Conservation (phyloP, 2,113 vertebrate species). For the Ciconia stormi region DNA sequence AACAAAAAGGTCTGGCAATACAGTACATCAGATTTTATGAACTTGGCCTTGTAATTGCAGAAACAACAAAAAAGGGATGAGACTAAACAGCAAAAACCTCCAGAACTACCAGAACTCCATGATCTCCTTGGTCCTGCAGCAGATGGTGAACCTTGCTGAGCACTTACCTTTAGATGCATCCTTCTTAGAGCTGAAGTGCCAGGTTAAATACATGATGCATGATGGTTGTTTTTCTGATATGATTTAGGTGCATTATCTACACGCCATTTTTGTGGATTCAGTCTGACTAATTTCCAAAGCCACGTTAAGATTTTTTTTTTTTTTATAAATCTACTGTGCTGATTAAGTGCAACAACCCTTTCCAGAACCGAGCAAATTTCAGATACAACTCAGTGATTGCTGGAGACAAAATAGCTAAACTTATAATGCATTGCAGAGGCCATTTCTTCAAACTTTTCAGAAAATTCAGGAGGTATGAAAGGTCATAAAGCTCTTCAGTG, state of each 20-base stretch:
- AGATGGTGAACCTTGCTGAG: not conserved
- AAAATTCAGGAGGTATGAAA: not conserved
- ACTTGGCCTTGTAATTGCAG: not conserved
- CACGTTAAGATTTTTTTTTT: fast-evolving
- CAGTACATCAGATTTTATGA: not conserved
- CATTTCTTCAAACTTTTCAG: not conserved
- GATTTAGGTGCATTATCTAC: not conserved
- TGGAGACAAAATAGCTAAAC: not conserved
- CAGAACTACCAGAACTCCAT: not conserved
- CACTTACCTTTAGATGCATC: not conserved
- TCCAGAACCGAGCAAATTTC: not conserved
- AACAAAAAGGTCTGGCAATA: not conserved
- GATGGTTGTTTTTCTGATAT: not conserved
- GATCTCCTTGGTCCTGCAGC: not conserved
- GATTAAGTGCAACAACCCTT: not conserved
- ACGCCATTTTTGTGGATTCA: not conserved
- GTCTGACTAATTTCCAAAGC: not conserved
- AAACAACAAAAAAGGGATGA: not conserved
- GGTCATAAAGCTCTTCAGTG: not conserved
- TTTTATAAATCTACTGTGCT: not conserved
- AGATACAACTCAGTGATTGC: not conserved
- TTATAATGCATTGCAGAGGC: not conserved
- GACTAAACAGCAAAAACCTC: not conserved
- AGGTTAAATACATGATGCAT: not conserved
- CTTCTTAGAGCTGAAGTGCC: not conserved